phyloP scores from a whole-genome alignment of 2,888 invertebrate genomes.

The Drosophila recens region DNA sequence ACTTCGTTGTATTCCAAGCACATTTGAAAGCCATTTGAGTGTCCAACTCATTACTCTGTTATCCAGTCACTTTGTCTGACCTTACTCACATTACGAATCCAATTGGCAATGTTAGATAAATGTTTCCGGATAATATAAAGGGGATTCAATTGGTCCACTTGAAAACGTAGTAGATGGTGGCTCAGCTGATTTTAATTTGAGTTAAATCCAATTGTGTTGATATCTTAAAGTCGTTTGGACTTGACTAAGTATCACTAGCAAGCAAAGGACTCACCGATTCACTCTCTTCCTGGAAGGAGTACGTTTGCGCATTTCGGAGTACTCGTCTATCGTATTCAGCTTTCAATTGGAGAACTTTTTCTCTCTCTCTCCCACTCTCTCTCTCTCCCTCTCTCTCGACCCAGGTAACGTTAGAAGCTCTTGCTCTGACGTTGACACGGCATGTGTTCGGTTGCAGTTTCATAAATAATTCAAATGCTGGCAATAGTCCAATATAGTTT shows the following conservation, averaged over 20 bases:
- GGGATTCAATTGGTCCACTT: constrained; percentile 50
- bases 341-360: constrained; percentile 10
- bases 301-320: constrained; percentile 42
- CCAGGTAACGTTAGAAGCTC: constrained; percentile 5
- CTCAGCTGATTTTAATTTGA: constrained; percentile 62
- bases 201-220: constrained; percentile 62
- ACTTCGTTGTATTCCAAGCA: constrained; percentile 38
- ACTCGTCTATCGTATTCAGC: constrained; percentile 1
- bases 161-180: constrained; percentile 20
- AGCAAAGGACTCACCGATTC: constrained; percentile 18
- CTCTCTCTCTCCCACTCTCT: not conserved
- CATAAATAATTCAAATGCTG: constrained; percentile 65
- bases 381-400: not conserved
- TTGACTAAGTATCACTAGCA: constrained; percentile 12
- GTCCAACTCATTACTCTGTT: constrained; percentile 49
- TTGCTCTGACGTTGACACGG: constrained; percentile 13
- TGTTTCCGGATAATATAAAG: constrained; percentile 61
- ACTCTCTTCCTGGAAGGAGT: constrained; percentile 13
- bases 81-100: constrained; percentile 57
- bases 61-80: constrained; percentile 52
- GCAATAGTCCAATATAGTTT: constrained; percentile 24
- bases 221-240: constrained; percentile 12
- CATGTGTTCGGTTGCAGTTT: constrained; percentile 31
- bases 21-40: constrained; percentile 41
- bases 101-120: constrained; percentile 71